Evolutionary conservation across 2,113 vertebrate species (phyloP).

Genomic region (Leptobrachium ailaonicum): DNA sequence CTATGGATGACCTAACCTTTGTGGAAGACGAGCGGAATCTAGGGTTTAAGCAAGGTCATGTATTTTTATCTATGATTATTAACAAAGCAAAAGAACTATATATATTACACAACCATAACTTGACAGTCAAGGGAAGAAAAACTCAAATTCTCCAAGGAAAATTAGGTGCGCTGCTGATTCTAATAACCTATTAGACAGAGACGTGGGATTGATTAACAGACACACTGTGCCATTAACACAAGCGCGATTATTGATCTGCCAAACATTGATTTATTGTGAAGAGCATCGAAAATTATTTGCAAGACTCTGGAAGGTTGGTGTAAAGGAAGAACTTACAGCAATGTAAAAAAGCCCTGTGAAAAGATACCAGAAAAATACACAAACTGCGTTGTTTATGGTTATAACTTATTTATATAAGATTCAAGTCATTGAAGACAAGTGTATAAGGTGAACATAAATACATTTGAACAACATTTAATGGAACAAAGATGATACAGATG

Average conservation of each 20-base stretch:
- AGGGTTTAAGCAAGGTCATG: neutral
- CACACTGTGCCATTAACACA: conserved; percentile 42
- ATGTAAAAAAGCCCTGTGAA: neutral
- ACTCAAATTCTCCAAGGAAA: conserved; percentile 5
- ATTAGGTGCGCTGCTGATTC: conserved; percentile 6
- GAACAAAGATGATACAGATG: too few relatives aligned
- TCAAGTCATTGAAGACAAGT: too few relatives aligned
- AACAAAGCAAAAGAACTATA: neutral
- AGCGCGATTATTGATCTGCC: conserved; percentile 44
- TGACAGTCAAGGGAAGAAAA: neutral
- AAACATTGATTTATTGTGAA: conserved; percentile 24
- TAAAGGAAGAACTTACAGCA: neutral
- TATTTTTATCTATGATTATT: conserved; percentile 27
- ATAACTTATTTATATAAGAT: too few relatives aligned
- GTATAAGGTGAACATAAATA: too few relatives aligned
- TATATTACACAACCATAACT: too few relatives aligned
- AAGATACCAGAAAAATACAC: too few relatives aligned
- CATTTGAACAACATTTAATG: too few relatives aligned
- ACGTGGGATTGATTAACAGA: conserved; percentile 36
- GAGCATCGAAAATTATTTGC: conserved; percentile 18
- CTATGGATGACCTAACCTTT: too few relatives aligned
- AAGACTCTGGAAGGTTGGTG: conserved; percentile 15
- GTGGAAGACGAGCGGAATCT: too few relatives aligned
- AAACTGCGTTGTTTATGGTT: too few relatives aligned
- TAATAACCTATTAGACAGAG: conserved; percentile 43